A percentile compares a stretch with the other conserved stretches of the same genome.
phyloP scores from a whole-genome alignment of 1,140 invertebrate species.

The Caenorhabditis briggsae region DNA sequence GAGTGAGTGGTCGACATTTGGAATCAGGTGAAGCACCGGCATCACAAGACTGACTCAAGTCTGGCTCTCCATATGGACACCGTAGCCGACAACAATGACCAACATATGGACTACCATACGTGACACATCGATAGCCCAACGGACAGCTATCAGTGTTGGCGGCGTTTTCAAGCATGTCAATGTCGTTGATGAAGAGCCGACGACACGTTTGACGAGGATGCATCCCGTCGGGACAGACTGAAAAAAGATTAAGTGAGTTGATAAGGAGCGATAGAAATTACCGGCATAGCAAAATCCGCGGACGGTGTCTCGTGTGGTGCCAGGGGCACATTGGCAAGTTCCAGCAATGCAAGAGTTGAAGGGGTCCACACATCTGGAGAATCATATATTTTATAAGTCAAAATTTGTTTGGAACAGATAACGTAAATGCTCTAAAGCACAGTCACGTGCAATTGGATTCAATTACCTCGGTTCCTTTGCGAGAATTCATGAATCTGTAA shows the following conservation, averaged over 20 bases:
- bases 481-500: no score
- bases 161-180: conserved; percentile 78
- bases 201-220: conserved; percentile 76
- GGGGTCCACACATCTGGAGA: conserved; percentile 76
- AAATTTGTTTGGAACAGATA: not conserved
- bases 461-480: no score
- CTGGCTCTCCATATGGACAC: conserved; percentile 77
- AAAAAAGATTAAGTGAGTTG: not conserved
- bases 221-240: conserved; percentile 77
- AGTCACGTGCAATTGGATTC: not conserved
- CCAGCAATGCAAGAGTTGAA: conserved; percentile 75
- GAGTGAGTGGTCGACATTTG: conserved; percentile 76
- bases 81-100: conserved; percentile 75
- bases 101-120: conserved; percentile 78
- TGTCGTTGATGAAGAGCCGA: conserved; percentile 76
- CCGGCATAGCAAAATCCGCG: conserved; percentile 74
- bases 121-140: conserved; percentile 76
- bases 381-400: not conserved
- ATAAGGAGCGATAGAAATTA: conserved; percentile 30
- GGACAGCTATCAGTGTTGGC: conserved; percentile 78
- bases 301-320: conserved; percentile 72
- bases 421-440: not conserved
- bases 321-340: conserved; percentile 76
- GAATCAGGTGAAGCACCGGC: conserved; percentile 75
- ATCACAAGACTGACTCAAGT: conserved; percentile 77